Evolutionary conservation across 1,140 invertebrate species (phyloP).

Genomic region (Cepaea nemoralis): DNA sequence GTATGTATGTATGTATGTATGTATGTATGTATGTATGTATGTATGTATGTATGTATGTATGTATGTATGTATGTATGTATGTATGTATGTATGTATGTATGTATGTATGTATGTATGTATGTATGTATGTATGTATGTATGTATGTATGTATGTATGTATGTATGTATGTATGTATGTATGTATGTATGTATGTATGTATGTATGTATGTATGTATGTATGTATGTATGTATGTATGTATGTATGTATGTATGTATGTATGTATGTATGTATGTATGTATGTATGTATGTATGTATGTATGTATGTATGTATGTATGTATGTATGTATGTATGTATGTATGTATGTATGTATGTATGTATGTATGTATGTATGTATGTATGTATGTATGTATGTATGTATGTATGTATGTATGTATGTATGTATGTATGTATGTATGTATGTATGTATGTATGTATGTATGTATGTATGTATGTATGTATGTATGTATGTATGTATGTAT

Average conservation of each 20-base stretch:
- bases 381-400: constrained; percentile 21
- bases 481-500: too few relatives aligned
- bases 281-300: too few relatives aligned
- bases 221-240: too few relatives aligned
- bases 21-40: constrained; percentile 12
- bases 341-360: constrained; percentile 7
- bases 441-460: constrained; percentile 16
- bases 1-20: constrained; percentile 12
- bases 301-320: constrained; percentile 7
- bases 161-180: constrained; percentile 12
- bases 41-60: constrained; percentile 12
- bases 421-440: not conserved
- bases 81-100: too few relatives aligned
- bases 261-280: too few relatives aligned
- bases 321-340: constrained; percentile 6
- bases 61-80: constrained; percentile 11
- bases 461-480: too few relatives aligned
- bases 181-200: constrained; percentile 11
- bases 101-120: too few relatives aligned
- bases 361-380: constrained; percentile 23
- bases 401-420: constrained; percentile 18
- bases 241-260: too few relatives aligned
- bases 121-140: too few relatives aligned
- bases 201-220: too few relatives aligned
- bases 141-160: constrained; percentile 12